Base-by-base conservation (phyloP, 1,140 invertebrate genomes). In the Drosophila simulans region DNA sequence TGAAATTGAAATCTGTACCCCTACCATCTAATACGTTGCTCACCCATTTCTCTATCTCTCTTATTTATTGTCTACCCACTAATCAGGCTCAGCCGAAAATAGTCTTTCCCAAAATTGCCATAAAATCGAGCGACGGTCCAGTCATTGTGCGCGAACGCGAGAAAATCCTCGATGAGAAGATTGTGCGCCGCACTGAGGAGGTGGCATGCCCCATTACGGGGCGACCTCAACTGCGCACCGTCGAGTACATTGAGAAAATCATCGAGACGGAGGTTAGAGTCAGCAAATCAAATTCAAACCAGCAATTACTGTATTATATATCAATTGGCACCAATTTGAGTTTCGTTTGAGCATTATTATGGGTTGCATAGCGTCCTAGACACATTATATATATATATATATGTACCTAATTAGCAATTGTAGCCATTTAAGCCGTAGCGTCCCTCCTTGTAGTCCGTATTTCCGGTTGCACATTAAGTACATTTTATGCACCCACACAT, bases 201-300 rank as follows among this genome's bases (percentile, higher is more conserved):
- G 97, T 96, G 93, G 92, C 97, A 80, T 97, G 97, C 93, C 96
- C 97, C 82, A 93, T 95, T 71, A 97, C 96, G 68, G 97, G 97
- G 81, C 95, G 96, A 93, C 95, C 95, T 92, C 96, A 96, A 93
- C 95, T 98, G 78, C 94, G 97, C 94, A 98, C 97, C 60, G 95
- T 98, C 92, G 96, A 98, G 94, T 97, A 97, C 94, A 96, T 97
- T 93, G 97, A 98, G 94, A 98, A 98, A 95, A 95, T 97, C 93
- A 97, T 98, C 93, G 97, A 98, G 93, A 97, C 96, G 95, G 97
- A 98, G 97, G 97, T 98, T 97, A 92, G 91, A 51, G 53, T 43
- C 59, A 73, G 45, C 53, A 59, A 75, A 66, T 40, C 27, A 46
- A 58, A 52, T 78, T 57, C 53, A 68, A 83, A 74, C 60, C 53